Evolutionary conservation across 2,888 invertebrate genomes (phyloP).

Genomic region (Dugesia japonica): DNA sequence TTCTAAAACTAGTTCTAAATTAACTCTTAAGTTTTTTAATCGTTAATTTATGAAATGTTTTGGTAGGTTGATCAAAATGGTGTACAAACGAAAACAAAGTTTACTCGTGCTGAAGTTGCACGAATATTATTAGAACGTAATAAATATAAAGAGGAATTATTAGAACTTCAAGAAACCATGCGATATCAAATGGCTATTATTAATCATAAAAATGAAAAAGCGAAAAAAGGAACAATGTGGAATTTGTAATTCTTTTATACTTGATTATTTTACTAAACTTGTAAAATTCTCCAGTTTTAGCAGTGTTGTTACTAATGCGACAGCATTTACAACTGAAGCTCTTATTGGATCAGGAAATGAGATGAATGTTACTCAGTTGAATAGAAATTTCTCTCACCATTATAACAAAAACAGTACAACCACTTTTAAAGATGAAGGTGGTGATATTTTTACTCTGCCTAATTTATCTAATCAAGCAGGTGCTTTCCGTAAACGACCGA

Average conservation of each 20-base stretch:
- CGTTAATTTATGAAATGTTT: too few species aligned
- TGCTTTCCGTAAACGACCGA: neutral
- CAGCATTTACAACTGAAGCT: neutral
- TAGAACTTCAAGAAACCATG: constrained; percentile 95
- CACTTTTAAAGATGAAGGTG: neutral
- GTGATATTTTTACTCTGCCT: neutral
- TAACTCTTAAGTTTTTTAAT: neutral
- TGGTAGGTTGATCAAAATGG: neutral
- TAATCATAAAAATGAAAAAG: neutral
- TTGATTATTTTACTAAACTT: neutral
- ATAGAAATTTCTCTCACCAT: neutral
- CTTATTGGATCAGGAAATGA: neutral
- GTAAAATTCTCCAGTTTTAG: neutral
- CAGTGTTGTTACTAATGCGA: neutral
- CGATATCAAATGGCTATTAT: constrained; percentile 49
- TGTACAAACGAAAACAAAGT: constrained; percentile 46
- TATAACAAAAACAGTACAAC: neutral
- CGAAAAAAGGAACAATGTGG: neutral
- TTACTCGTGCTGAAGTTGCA: constrained; percentile 97
- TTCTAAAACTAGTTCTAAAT: too few species aligned
- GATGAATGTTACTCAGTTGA: neutral
- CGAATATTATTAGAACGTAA: constrained; percentile 94
- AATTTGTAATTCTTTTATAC: neutral
- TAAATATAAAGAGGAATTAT: constrained; percentile 90
- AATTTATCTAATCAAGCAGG: too few species aligned